A percentile compares a stretch with the other conserved stretches of the same genome.
Evolutionary conservation across 2,113 vertebrate species (phyloP).

Genomic region (Sturnira hondurensis): DNA sequence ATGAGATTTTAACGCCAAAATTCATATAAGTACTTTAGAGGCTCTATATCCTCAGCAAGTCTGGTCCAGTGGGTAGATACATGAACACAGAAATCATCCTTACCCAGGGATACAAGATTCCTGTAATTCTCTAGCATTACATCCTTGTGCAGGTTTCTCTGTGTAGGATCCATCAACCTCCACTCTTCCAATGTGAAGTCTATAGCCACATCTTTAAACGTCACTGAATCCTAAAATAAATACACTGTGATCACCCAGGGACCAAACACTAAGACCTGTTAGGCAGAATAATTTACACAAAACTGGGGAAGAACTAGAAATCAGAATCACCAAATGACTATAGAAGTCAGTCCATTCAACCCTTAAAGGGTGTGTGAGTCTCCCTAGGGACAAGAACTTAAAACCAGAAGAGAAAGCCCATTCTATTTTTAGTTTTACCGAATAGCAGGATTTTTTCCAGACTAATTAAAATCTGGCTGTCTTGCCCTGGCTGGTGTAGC

Average conservation of each 20-base stretch:
- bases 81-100: background rate
- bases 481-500: no score
- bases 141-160: slow-evolving; percentile 56
- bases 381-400: background rate
- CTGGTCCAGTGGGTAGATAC: background rate
- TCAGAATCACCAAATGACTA: background rate
- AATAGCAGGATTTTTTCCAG: background rate
- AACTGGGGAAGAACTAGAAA: slow-evolving; percentile 3
- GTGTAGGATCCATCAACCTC: slow-evolving; percentile 53
- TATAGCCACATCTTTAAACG: slow-evolving; percentile 64
- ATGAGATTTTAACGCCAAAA: background rate
- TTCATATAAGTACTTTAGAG: background rate
- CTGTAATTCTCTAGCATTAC: slow-evolving; percentile 70
- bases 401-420: background rate
- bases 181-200: slow-evolving; percentile 63
- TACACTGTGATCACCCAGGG: background rate
- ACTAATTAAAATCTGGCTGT: background rate
- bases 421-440: background rate
- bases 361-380: background rate
- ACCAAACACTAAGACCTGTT: background rate
- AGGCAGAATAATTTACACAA: background rate
- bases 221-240: slow-evolving; percentile 63
- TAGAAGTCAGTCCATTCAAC: background rate
- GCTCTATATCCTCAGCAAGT: background rate
- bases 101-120: slow-evolving; percentile 64